These are phyloP conservation scores for Probosciger aterrimus DNA, from an alignment of 2,113 vertebrate species.

Conservation along the genomic window DNA sequence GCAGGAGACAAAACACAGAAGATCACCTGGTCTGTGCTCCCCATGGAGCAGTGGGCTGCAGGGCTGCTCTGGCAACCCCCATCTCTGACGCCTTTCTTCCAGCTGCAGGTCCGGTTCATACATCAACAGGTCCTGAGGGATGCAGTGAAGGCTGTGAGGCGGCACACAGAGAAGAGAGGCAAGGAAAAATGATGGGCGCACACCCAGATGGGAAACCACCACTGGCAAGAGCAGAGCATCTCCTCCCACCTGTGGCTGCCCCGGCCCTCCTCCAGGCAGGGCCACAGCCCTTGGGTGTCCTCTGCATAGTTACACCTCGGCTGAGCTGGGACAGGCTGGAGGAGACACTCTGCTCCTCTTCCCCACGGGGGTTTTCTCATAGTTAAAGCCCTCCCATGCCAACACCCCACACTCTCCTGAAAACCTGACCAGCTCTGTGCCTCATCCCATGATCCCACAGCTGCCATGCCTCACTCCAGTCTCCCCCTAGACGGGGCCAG, in stretches of 20 bases:
- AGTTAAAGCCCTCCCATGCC: background rate
- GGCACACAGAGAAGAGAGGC: rapidly evolving
- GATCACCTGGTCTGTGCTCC: background rate
- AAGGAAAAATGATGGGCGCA: background rate
- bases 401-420: rapidly evolving
- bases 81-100: background rate
- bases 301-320: background rate
- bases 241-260: rapidly evolving
- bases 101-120: rapidly evolving
- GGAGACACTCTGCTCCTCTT: background rate
- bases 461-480: background rate
- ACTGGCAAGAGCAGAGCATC: background rate
- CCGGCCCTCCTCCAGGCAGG: background rate
- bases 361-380: rapidly evolving
- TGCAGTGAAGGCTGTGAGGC: background rate
- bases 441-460: rapidly evolving
- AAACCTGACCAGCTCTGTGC: background rate
- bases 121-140: background rate
- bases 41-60: rapidly evolving
- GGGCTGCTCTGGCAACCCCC: background rate
- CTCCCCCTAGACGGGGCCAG: background rate
- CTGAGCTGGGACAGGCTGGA: background rate
- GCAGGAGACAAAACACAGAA: background rate
- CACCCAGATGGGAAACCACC: background rate
- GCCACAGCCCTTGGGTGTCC: background rate